A percentile compares a stretch with the other conserved stretches of the same genome.
phyloP scores from a whole-genome alignment of 1,140 invertebrate genomes.

The Saccostrea glomerata region DNA sequence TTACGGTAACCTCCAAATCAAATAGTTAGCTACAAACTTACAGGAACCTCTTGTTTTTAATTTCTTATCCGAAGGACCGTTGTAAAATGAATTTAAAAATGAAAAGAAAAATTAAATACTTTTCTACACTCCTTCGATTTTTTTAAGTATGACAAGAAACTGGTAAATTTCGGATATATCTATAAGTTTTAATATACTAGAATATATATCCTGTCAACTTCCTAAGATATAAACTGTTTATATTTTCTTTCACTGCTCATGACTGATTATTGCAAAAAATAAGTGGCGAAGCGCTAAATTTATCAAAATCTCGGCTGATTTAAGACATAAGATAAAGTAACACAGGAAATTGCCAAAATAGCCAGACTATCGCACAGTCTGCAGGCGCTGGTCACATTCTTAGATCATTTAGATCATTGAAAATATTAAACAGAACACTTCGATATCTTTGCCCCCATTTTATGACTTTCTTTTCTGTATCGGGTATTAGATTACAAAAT shows the following conservation, averaged over 20 bases:
- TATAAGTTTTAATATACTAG: not conserved
- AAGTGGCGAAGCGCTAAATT: not conserved
- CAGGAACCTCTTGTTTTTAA: too few species aligned
- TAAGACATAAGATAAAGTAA: not conserved
- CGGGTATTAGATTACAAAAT: conserved; percentile 12
- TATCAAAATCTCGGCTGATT: conserved; percentile 27
- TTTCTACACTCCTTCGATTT: not conserved
- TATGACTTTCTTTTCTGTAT: conserved; percentile 7
- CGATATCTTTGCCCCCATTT: not conserved
- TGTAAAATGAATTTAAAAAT: too few species aligned
- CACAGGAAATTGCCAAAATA: conserved; percentile 22
- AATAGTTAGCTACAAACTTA: too few species aligned
- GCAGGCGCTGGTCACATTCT: not conserved
- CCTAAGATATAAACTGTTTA: not conserved
- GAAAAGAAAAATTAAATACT: too few species aligned
- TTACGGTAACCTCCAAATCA: too few species aligned
- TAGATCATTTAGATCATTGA: not conserved
- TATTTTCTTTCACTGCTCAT: not conserved
- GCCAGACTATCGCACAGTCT: not conserved
- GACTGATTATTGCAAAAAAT: not conserved
- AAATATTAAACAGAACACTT: conserved; percentile 12
- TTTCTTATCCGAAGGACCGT: too few species aligned
- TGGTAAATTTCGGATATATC: not conserved
- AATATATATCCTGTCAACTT: not conserved
- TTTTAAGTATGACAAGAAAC: not conserved